Conservation (phyloP, 2,797 vertebrate genomes). For the Lithobates sylvaticus region DNA sequence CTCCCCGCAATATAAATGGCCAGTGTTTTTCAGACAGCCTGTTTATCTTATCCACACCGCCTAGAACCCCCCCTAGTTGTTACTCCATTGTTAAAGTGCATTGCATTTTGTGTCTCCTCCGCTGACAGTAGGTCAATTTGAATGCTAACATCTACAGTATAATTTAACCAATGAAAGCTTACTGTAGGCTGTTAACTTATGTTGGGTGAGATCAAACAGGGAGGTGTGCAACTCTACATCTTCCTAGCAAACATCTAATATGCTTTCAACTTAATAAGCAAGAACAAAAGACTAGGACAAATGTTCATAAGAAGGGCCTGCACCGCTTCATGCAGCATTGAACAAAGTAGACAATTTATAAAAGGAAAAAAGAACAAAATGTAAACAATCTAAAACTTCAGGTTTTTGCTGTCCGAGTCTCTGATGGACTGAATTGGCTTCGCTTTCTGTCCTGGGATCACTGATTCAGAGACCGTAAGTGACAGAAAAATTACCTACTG, state of each 20-base stretch:
- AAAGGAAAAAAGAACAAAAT: background rate
- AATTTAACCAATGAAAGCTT: background rate
- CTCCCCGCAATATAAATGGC: background rate
- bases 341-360: background rate
- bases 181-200: background rate
- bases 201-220: background rate
- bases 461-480: no score
- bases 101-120: no score
- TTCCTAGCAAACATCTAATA: background rate
- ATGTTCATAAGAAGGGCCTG: background rate
- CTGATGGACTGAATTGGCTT: no score
- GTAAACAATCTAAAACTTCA: no score
- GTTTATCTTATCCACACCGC: constrained; percentile 31
- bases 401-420: background rate
- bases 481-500: no score
- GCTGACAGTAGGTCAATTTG: no score
- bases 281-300: background rate
- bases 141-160: background rate
- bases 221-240: background rate
- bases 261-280: background rate
- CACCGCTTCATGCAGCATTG: background rate
- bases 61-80: background rate
- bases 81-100: no score
- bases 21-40: background rate
- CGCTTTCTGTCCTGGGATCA: no score